Evolutionary conservation across 2,113 vertebrate genomes (phyloP).

Genomic region (Calidris pygmaea): DNA sequence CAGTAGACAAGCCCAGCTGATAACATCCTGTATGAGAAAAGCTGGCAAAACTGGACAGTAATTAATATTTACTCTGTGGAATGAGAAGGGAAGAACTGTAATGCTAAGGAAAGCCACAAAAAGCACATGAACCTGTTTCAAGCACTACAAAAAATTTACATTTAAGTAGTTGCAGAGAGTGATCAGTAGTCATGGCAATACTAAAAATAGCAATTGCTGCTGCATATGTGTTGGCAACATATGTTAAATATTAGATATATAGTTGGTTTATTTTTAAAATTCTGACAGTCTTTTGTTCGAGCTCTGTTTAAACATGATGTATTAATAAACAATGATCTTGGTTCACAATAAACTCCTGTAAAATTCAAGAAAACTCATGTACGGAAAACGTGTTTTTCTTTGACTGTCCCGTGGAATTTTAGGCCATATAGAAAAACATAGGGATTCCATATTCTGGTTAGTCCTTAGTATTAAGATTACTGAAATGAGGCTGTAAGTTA

Average conservation of each 20-base stretch:
- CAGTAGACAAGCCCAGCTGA: neutral
- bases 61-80: neutral
- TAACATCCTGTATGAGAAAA: neutral
- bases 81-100: neutral
- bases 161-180: neutral
- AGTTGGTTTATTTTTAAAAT: neutral
- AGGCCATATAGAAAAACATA: neutral
- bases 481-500: neutral
- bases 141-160: neutral
- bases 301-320: neutral
- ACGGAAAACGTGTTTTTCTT: neutral
- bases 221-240: neutral
- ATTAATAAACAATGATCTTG: neutral
- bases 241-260: neutral
- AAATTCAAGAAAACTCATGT: neutral
- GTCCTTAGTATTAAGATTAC: neutral
- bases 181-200: constrained; percentile 6
- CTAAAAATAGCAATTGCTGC: neutral
- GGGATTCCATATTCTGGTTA: neutral
- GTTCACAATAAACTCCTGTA: neutral
- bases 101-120: neutral
- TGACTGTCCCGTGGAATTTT: neutral
- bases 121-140: neutral
- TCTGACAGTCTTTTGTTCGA: neutral
- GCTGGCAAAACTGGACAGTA: neutral